Conservation (phyloP, 2,888 invertebrate species). For the Parnassius smintheus region DNA sequence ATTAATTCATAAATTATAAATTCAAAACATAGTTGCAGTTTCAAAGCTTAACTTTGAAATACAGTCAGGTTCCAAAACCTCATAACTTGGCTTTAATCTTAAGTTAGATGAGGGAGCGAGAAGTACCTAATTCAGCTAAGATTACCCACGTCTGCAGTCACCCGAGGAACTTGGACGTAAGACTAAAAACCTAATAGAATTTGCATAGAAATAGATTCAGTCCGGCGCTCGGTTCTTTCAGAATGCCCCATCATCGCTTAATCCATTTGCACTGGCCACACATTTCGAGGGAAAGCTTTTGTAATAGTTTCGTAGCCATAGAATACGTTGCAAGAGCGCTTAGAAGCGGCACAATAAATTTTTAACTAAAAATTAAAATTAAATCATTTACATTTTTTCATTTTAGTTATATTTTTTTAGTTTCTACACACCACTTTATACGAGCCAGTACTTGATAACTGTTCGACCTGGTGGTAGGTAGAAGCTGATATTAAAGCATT, state of each 20-base stretch:
- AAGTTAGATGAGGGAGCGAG: conserved; percentile 15
- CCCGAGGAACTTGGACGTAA: conserved; percentile 38
- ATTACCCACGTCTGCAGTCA: conserved; percentile 26
- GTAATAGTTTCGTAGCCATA: conserved; percentile 19
- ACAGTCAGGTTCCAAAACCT: conserved; percentile 24
- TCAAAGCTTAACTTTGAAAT: conserved; percentile 14
- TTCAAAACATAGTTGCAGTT: conserved; percentile 10
- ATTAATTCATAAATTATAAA: conserved; percentile 14
- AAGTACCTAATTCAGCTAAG: conserved; percentile 25
- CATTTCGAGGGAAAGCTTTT: conserved; percentile 33
- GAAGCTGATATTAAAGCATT: too few relatives aligned
- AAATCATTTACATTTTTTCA: too few relatives aligned
- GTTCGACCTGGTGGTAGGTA: too few relatives aligned
- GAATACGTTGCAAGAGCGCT: conserved; percentile 5
- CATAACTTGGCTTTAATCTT: conserved; percentile 25
- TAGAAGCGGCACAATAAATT: neutral
- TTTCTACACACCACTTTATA: too few relatives aligned
- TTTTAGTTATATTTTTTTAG: too few relatives aligned
- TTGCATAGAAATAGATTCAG: conserved; percentile 65
- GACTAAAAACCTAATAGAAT: conserved; percentile 64
- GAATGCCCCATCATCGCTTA: conserved; percentile 58
- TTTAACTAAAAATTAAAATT: too few relatives aligned
- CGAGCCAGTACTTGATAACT: too few relatives aligned
- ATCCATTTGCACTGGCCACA: conserved; percentile 60
- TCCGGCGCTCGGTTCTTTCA: conserved; percentile 40